A percentile compares a stretch with the other conserved stretches of the same genome.
phyloP scores from a whole-genome alignment of 2,888 invertebrate genomes.

The Eupelmus urozonus region DNA sequence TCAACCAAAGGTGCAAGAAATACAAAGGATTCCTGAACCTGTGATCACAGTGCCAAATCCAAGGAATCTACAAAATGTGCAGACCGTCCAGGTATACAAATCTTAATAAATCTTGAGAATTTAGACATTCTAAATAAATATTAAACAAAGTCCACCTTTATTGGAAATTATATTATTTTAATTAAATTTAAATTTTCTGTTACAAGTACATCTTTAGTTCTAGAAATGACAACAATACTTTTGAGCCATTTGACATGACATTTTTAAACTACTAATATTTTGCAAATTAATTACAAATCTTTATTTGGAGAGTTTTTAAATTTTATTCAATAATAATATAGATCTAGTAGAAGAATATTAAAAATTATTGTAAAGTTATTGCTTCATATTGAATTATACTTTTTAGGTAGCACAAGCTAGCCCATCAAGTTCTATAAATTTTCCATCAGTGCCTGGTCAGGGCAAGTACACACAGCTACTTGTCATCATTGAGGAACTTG shows the following conservation, averaged over 20 bases:
- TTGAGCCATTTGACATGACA: too few species aligned
- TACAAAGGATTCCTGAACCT: constrained; percentile 75
- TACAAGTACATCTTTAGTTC: too few species aligned
- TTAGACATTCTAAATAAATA: constrained; percentile 1
- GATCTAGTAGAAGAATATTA: neutral
- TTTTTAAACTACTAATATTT: too few species aligned
- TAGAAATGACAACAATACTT: too few species aligned
- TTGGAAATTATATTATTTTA: too few species aligned
- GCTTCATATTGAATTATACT: constrained; percentile 7
- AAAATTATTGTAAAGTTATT: neutral
- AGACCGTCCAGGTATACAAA: constrained; percentile 68
- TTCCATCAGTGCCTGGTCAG: constrained; percentile 75
- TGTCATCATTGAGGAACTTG: constrained; percentile 78
- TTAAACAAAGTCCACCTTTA: neutral
- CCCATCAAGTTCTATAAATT: constrained; percentile 74
- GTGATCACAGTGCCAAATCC: constrained; percentile 77
- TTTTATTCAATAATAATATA: constrained; percentile 1
- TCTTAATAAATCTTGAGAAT: neutral
- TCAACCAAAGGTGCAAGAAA: constrained; percentile 68
- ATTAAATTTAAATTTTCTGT: too few species aligned
- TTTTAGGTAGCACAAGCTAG: constrained; percentile 72
- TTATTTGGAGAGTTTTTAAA: too few species aligned
- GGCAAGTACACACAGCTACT: constrained; percentile 76
- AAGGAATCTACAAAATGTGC: constrained; percentile 71
- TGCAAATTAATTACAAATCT: too few species aligned